Evolutionary conservation across 2,888 invertebrate species (phyloP), one percentile per base, ranked within the genome.

Genomic region (Harpagoxenus sublaevis): DNA sequence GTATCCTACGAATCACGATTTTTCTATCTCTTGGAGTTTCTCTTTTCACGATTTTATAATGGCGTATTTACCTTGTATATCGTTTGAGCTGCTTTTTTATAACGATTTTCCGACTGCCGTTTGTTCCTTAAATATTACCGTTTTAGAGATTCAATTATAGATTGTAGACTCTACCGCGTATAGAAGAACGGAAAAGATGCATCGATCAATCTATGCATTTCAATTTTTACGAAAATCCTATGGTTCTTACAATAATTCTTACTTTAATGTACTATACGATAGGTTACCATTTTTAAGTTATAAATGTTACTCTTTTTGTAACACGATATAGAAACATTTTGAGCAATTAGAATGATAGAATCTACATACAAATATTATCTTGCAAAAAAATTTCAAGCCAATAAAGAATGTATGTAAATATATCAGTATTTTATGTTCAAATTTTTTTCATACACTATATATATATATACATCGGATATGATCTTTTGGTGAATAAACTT

Each of bases 131-230:
- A 45, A 39, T 55, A 74, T 78, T 77, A 62, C 18, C 79, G 65
- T 88, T 89, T 88, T 83, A 78, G 83, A 91, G 89, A 92, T 92
- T 92, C 88, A 92, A 92, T 92, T 92, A 92, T 92, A 92, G 90
- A 92, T 92, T 86, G 73, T 85, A 84, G 84, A 75, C 63, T 42
- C 23, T 63, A 74, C 62, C 75, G 83, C 23, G 23, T 23, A 23
- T 65, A 70, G 70, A 78, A 82, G 71, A 89, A 88, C 71, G 82
- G 71, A 78, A 68, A 66, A 81, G 74, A 39, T 62, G 18, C 53
- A 42, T 77, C 42, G 12, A 70, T 70, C 53, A 53, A 35, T 2
- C 28, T 5, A 65, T 28, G 28, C 39, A 53, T 65, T 18, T 39
- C 10, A 35, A 75, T 35, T 65, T 53, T 77, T 53, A 65, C 12